Evolutionary conservation across 1,140 invertebrate species (phyloP).

Genomic region (Pseudobourletiella spinata): DNA sequence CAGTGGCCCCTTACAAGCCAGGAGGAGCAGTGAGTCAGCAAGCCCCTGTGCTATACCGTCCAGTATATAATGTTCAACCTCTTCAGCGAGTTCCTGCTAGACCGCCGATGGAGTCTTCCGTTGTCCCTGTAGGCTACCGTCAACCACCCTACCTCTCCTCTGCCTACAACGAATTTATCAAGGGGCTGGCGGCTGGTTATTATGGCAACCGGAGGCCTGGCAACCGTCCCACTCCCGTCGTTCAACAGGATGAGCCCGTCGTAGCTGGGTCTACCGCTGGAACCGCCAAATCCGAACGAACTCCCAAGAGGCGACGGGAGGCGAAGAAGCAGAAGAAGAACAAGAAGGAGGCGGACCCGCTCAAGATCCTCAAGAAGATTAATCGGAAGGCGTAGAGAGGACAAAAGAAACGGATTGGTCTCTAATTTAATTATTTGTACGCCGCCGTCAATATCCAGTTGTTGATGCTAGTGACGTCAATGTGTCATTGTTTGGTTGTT

Average conservation of each 20-base stretch:
- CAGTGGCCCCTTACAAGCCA: not conserved
- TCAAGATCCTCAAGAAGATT: slow-evolving; percentile 18
- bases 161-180: not conserved
- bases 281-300: not conserved
- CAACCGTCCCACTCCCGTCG: not conserved
- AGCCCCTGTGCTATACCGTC: not conserved
- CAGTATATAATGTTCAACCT: slow-evolving; percentile 4
- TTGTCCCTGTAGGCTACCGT: too few species aligned
- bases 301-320: not conserved
- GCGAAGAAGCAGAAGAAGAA: slow-evolving; percentile 10
- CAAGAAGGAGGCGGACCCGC: slow-evolving; percentile 6
- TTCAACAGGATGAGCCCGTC: slow-evolving; percentile 6
- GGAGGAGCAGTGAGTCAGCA: not conserved
- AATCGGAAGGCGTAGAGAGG: not conserved
- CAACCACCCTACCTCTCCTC: not conserved
- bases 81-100: not conserved
- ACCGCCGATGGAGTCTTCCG: too few species aligned
- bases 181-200: not conserved
- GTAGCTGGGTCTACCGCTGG: too few species aligned
- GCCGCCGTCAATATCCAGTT: not conserved
- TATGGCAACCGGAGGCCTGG: not conserved
- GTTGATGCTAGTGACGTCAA: not conserved
- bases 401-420: too few species aligned
- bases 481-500: too few species aligned
- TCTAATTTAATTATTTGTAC: not conserved